Base-by-base conservation (phyloP, 2,888 invertebrate genomes). In the Napeogenes inachia region DNA sequence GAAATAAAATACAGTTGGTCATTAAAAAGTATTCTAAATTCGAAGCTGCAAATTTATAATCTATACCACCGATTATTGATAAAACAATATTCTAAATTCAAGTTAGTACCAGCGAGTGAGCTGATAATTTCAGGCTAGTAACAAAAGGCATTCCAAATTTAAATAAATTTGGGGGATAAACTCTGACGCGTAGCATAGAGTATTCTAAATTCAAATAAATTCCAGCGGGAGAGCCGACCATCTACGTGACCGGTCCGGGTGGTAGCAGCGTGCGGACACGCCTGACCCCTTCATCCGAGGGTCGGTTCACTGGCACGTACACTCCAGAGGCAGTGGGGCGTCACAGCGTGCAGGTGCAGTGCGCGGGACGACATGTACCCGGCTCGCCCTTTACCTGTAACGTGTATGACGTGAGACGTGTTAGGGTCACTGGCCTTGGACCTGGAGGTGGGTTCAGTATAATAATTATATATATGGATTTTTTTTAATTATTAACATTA, bases 331-430 rank as follows among this genome's bases (percentile, higher is more conserved):
- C 95, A 71, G 98, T 98, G 21, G 97, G 97, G 0, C 92, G 98
- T 0, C 97, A 98, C 82, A 94, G 94, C 65, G 93, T 98, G 50
- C 94, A 95, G 66, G 94, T 98, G 35, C 92, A 95, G 33, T 93
- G 96, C 57, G 96, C 96, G 61, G 96, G 95, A 45, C 94, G 97
- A 69, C 95, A 96, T 59, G 95, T 98, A 3, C 95, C 94, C 64
- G 98, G 98, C 2, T 97, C 97, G 30, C 98, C 98, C 0, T 98
- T 97, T 82, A 95, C 95, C 30, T 98, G 98, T 83, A 97, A 98
- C 80, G 97, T 98, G 46, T 98, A 98, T 73, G 98, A 98, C 79
- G 97, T 98, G 0, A 93, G 95, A 1, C 93, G 96, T 68, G 96
- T 96, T 13, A 87, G 93, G 45, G 94, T 95, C 35, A 93, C 93